Conservation (phyloP, 1,140 invertebrate species). For the Drosophila varians region DNA sequence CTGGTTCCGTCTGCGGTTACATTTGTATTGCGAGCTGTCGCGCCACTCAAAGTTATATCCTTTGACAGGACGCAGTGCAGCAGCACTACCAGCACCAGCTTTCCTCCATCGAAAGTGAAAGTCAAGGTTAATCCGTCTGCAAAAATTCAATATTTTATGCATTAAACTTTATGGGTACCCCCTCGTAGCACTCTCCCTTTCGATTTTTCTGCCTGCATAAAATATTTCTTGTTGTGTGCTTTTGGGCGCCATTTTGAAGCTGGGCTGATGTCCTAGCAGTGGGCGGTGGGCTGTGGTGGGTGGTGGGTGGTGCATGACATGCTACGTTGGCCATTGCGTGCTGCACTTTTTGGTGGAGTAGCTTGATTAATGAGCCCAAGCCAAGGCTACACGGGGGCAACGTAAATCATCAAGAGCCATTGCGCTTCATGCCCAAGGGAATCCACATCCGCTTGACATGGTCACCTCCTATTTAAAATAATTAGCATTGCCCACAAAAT, state of each 20-base stretch:
- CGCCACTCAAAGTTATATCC: slow-evolving; percentile 75
- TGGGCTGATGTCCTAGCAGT: slow-evolving; percentile 25
- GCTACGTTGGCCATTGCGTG: slow-evolving; percentile 49
- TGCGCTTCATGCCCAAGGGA: background rate
- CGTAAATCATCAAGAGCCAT: slow-evolving; percentile 35
- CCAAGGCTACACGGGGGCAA: slow-evolving; percentile 21
- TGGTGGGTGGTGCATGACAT: slow-evolving; percentile 37
- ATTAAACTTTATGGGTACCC: slow-evolving; percentile 71
- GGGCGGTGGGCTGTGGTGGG: background rate
- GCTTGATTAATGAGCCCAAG: slow-evolving; percentile 62
- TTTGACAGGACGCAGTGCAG: slow-evolving; percentile 75
- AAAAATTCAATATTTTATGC: slow-evolving; percentile 83
- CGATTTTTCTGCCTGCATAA: slow-evolving; percentile 34
- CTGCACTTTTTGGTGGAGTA: slow-evolving; percentile 26
- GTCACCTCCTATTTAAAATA: slow-evolving; percentile 5
- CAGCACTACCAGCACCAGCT: slow-evolving; percentile 23
- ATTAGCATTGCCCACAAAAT: background rate
- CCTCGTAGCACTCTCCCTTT: slow-evolving; percentile 11
- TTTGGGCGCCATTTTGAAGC: slow-evolving; percentile 70
- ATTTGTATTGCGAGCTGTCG: slow-evolving; percentile 78
- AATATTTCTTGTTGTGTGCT: slow-evolving; percentile 71
- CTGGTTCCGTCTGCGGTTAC: slow-evolving; percentile 64
- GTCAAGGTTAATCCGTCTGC: slow-evolving; percentile 84
- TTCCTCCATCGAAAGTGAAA: slow-evolving; percentile 76
- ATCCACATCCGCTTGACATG: slow-evolving; percentile 11